Percentiles rank a stretch among this genome's conserved stretches.
Evolutionary conservation across 2,797 vertebrate genomes (phyloP).

Genomic region (Cygnus olor): DNA sequence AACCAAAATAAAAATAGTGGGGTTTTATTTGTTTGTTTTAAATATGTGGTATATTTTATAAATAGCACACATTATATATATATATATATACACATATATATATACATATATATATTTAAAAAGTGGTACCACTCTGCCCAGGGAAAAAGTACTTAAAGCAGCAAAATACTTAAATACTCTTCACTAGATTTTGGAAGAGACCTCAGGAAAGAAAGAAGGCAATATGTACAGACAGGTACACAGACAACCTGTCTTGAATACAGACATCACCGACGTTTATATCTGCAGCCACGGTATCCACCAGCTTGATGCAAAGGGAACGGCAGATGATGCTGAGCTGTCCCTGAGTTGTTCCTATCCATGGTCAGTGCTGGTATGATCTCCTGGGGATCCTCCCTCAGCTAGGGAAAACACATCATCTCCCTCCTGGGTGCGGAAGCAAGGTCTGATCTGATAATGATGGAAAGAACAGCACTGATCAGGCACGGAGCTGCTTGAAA

Average conservation of each 20-base stretch:
- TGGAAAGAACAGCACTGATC: neutral
- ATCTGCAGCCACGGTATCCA: neutral
- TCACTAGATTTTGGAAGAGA: neutral
- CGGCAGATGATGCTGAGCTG: neutral
- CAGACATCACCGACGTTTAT: rapidly evolving
- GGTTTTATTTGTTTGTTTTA: neutral
- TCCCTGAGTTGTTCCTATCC: neutral
- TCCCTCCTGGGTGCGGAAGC: neutral
- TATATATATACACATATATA: neutral
- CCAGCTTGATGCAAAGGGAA: rapidly evolving
- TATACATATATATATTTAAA: no score
- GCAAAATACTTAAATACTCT: neutral
- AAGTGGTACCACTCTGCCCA: neutral
- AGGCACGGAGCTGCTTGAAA: neutral
- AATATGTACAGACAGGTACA: rapidly evolving
- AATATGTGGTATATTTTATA: neutral
- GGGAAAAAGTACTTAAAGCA: neutral
- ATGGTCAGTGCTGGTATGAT: rapidly evolving
- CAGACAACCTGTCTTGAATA: neutral
- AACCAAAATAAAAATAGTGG: neutral
- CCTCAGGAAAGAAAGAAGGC: neutral
- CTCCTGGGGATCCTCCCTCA: rapidly evolving
- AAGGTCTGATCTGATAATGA: neutral
- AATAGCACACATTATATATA: neutral
- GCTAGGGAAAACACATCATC: neutral